These are phyloP conservation scores for Drosophila subpulchrella DNA, from an alignment of 1,140 invertebrate species.

Conservation along the genomic window DNA sequence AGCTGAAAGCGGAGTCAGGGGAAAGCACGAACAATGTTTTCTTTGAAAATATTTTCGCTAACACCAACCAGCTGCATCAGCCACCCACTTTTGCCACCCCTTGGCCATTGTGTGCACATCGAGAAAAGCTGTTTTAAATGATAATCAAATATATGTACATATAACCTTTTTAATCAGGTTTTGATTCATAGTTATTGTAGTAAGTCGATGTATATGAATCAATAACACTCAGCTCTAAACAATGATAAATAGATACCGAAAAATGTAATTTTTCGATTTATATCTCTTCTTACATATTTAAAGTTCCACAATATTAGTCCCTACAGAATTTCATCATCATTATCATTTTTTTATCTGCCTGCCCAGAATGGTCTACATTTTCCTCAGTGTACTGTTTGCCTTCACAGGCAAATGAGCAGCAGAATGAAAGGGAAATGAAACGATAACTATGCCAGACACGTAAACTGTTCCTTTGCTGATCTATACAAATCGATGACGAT, in stretches of 20 bases:
- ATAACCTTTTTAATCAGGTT: not conserved
- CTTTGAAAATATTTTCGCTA: constrained; percentile 79
- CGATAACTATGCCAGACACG: constrained; percentile 52
- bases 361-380: not conserved
- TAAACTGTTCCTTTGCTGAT: constrained; percentile 19
- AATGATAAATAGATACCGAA: not conserved
- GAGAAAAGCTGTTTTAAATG: not conserved
- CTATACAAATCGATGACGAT: constrained; percentile 27
- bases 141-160: not conserved
- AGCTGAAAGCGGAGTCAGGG: not conserved
- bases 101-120: constrained; percentile 9
- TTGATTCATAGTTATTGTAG: not conserved
- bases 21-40: constrained; percentile 63
- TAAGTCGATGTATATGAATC: not conserved
- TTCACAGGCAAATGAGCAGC: constrained; percentile 50
- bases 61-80: constrained; percentile 44
- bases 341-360: too few species aligned
- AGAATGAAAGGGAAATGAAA: constrained; percentile 42
- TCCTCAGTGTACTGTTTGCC: constrained; percentile 23
- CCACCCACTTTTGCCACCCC: constrained; percentile 3
- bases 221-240: not conserved
- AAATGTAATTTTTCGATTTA: too few species aligned
- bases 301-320: too few species aligned
- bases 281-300: too few species aligned
- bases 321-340: too few species aligned